phyloP scores from a whole-genome alignment of 2,888 invertebrate species.

The Lithophane semibrunnea region DNA sequence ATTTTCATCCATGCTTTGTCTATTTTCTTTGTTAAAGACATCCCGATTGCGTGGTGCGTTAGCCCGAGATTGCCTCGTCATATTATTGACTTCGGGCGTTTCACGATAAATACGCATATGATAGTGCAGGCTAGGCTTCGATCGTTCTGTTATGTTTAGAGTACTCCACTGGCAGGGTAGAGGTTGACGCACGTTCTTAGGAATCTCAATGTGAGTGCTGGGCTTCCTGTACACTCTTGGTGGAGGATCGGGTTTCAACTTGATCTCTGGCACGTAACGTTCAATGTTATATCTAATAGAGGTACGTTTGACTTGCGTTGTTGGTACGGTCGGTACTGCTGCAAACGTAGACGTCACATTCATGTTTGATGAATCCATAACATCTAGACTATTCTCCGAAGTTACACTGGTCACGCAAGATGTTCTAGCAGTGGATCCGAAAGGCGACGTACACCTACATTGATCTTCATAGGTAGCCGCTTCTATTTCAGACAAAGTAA shows the following conservation, averaged over 20 bases:
- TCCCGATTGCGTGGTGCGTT: slow-evolving; percentile 83
- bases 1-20: slow-evolving; percentile 68
- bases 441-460: slow-evolving; percentile 93
- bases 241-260: slow-evolving; percentile 86
- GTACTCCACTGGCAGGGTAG: slow-evolving; percentile 88
- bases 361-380: slow-evolving; percentile 88
- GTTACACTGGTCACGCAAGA: slow-evolving; percentile 91
- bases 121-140: slow-evolving; percentile 88
- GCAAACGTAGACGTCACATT: slow-evolving; percentile 88
- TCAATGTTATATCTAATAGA: slow-evolving; percentile 87
- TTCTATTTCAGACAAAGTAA: slow-evolving; percentile 90
- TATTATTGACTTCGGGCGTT: slow-evolving; percentile 72
- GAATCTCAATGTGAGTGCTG: slow-evolving; percentile 86
- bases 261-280: slow-evolving; percentile 84
- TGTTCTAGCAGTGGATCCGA: slow-evolving; percentile 93
- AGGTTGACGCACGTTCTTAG: slow-evolving; percentile 86
- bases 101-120: slow-evolving; percentile 89
- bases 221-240: slow-evolving; percentile 87
- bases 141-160: slow-evolving; percentile 86
- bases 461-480: slow-evolving; percentile 92
- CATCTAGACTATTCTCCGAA: slow-evolving; percentile 90
- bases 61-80: slow-evolving; percentile 78
- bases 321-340: slow-evolving; percentile 85
- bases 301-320: slow-evolving; percentile 87
- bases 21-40: slow-evolving; percentile 76